These are phyloP conservation scores for Sebastes taczanowskii DNA, from an alignment of 2,797 vertebrate genomes.

Conservation along the genomic window DNA sequence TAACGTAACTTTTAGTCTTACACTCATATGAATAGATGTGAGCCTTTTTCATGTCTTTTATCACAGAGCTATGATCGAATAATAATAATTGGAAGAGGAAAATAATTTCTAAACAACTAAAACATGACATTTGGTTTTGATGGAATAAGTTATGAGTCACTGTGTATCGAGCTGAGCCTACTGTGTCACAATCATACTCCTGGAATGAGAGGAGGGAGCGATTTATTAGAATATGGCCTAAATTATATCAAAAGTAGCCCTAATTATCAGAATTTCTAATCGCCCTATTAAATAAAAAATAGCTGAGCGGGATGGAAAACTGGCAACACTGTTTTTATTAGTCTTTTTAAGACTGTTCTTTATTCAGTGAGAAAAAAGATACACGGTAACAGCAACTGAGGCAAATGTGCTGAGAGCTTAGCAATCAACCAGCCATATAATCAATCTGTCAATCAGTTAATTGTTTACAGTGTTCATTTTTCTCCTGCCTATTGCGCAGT, in stretches of 20 bases:
- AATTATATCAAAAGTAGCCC: neutral
- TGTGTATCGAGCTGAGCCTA: neutral
- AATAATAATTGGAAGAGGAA: neutral
- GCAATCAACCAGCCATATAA: neutral
- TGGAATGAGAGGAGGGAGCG: rapidly evolving
- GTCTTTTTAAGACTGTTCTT: neutral
- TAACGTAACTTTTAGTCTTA: neutral
- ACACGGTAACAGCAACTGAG: neutral
- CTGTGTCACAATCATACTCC: neutral
- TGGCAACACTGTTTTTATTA: neutral
- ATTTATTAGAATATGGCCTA: neutral
- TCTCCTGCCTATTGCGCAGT: neutral
- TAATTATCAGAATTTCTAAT: neutral
- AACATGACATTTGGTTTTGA: neutral
- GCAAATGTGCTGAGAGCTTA: neutral
- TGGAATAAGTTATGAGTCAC: neutral
- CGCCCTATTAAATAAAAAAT: neutral
- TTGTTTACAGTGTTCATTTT: constrained; percentile 29
- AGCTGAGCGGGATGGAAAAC: neutral
- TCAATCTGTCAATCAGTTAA: constrained; percentile 18
- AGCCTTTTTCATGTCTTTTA: neutral
- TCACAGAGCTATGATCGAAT: neutral
- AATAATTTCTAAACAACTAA: neutral
- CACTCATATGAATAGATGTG: neutral
- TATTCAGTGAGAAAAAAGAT: neutral